A percentile compares a stretch with the other conserved stretches of the same genome.
These are phyloP conservation scores for Oreochromis tanganicae DNA, from an alignment of 2,113 vertebrate genomes.

Conservation along the genomic window DNA sequence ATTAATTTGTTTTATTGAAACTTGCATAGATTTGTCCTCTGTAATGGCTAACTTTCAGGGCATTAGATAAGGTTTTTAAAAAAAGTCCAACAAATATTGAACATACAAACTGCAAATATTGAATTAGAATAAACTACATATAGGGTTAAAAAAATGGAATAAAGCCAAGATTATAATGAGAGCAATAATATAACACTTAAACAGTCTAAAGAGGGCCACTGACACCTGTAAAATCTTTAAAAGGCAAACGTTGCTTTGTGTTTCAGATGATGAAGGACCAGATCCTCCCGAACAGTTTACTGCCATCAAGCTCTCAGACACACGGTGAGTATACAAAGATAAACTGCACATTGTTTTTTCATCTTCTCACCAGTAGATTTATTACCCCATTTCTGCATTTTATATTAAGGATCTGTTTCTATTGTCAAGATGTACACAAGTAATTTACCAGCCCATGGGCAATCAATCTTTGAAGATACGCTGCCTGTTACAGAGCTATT, in stretches of 20 bases:
- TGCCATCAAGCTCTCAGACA: constrained; percentile 90
- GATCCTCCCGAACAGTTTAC: constrained; percentile 96
- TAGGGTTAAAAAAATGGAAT: background rate
- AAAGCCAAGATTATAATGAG: background rate
- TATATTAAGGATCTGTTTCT: background rate
- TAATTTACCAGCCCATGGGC: background rate
- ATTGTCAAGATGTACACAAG: background rate
- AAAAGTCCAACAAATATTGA: background rate
- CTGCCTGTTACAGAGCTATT: background rate
- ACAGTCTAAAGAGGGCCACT: background rate
- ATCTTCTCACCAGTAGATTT: background rate
- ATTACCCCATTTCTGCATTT: background rate
- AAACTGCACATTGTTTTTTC: background rate
- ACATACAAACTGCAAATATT: background rate
- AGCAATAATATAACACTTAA: background rate
- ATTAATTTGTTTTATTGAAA: background rate
- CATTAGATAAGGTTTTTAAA: background rate
- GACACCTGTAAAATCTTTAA: background rate
- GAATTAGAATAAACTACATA: background rate
- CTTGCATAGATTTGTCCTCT: background rate
- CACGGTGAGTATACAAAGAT: constrained; percentile 73
- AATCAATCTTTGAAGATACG: background rate
- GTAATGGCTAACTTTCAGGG: background rate
- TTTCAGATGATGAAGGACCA: constrained; percentile 86
- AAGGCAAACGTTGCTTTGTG: background rate